These are phyloP conservation scores for Polia nebulosa DNA, from an alignment of 2,888 invertebrate species.

Conservation along the genomic window DNA sequence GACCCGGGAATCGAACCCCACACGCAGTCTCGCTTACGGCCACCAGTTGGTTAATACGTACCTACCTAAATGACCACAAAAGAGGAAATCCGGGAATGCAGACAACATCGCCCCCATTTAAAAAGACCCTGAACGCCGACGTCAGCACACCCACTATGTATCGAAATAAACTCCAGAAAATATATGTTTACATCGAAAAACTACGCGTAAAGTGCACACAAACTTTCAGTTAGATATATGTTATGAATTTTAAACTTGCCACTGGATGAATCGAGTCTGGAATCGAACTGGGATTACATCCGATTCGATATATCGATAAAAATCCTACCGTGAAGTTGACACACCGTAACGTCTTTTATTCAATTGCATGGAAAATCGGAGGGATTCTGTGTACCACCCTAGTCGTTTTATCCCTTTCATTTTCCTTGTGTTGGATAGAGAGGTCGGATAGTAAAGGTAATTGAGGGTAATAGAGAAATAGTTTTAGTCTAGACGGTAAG, in stretches of 20 bases:
- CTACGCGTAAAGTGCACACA: slow-evolving; percentile 47
- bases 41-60: no score
- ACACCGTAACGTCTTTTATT: slow-evolving; percentile 87
- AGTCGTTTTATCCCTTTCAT: slow-evolving; percentile 70
- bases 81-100: slow-evolving; percentile 26
- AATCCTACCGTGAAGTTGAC: slow-evolving; percentile 82
- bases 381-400: slow-evolving; percentile 83
- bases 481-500: slow-evolving; percentile 88
- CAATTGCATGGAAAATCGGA: slow-evolving; percentile 89
- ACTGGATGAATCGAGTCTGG: slow-evolving; percentile 55
- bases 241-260: slow-evolving; percentile 51
- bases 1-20: no score
- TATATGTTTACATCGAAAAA: slow-evolving; percentile 55
- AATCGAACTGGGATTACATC: slow-evolving; percentile 60
- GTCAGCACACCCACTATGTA: slow-evolving; percentile 53
- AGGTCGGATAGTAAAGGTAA: slow-evolving; percentile 78
- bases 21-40: no score
- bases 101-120: slow-evolving; percentile 41
- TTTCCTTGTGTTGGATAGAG: slow-evolving; percentile 67
- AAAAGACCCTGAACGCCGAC: slow-evolving; percentile 40
- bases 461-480: slow-evolving; percentile 87
- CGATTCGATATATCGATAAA: slow-evolving; percentile 74
- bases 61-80: not conserved
- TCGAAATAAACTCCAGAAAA: slow-evolving; percentile 57
- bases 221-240: slow-evolving; percentile 34